Percentiles rank a stretch among this genome's conserved stretches.
These are phyloP conservation scores for Drymonia ruficornis DNA, from an alignment of 2,888 invertebrate genomes.

Conservation along the genomic window DNA sequence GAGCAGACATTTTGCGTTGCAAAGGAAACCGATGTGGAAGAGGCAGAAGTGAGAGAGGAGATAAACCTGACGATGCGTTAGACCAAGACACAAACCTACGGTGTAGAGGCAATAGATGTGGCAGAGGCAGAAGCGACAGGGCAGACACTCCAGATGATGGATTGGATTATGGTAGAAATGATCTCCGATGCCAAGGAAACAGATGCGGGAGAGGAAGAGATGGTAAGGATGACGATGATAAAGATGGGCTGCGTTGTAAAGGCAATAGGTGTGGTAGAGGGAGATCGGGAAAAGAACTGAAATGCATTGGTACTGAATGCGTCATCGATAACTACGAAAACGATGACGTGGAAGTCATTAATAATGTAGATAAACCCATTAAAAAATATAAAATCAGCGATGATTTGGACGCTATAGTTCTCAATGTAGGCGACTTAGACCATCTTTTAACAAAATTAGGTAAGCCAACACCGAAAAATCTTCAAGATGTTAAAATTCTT, in stretches of 20 bases:
- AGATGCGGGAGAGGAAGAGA: constrained; percentile 4
- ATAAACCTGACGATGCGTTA: constrained; percentile 4
- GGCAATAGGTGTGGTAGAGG: constrained; percentile 17
- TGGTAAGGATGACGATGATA: background rate
- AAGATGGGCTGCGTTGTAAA: constrained; percentile 12
- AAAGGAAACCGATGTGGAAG: background rate
- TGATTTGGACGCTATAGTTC: constrained; percentile 50
- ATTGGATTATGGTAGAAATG: background rate
- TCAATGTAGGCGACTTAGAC: constrained; percentile 40
- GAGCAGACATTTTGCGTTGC: background rate
- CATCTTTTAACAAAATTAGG: constrained; percentile 18
- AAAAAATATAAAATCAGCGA: constrained; percentile 43
- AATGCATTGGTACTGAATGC: background rate
- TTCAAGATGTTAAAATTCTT: constrained; percentile 6
- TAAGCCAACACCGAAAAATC: constrained; percentile 6
- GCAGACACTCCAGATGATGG: background rate
- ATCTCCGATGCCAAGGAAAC: background rate
- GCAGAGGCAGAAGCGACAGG: constrained; percentile 1
- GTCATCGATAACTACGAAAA: constrained; percentile 1
- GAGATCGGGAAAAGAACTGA: background rate
- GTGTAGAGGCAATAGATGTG: background rate
- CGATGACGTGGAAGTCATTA: background rate
- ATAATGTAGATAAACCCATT: constrained; percentile 19
- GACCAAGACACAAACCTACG: background rate
- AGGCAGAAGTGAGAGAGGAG: constrained; percentile 1